These are phyloP conservation scores for Neotoma lepida DNA, from an alignment of 2,113 vertebrate species.

Conservation along the genomic window DNA sequence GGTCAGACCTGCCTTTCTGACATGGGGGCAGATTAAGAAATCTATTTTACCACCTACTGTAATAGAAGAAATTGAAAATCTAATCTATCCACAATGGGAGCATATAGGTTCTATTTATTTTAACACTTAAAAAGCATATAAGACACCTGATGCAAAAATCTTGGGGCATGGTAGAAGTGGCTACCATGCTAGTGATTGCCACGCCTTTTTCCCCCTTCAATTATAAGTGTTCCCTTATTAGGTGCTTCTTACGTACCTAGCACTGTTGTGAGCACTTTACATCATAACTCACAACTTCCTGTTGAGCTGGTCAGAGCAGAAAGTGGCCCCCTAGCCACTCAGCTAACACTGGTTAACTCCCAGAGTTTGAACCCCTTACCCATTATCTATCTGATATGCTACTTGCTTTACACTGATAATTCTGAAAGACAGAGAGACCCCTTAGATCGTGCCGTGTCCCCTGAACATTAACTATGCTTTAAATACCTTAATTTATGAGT, in stretches of 20 bases:
- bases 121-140: neutral
- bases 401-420: neutral
- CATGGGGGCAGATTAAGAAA: neutral
- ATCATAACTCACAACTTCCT: neutral
- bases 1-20: neutral
- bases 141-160: neutral
- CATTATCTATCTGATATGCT: neutral
- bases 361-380: neutral
- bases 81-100: neutral
- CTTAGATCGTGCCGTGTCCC: neutral
- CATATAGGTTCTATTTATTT: constrained; percentile 29
- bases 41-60: neutral
- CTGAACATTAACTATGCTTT: constrained; percentile 29
- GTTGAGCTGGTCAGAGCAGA: neutral
- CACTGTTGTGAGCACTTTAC: neutral
- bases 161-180: neutral
- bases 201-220: neutral
- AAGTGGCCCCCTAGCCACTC: neutral
- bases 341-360: accelerated
- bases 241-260: neutral
- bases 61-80: constrained; percentile 46
- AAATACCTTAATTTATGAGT: constrained; percentile 31
- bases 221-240: neutral
- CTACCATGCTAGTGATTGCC: neutral
- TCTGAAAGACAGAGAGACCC: neutral